A percentile compares a stretch with the other conserved stretches of the same genome.
phyloP scores from a whole-genome alignment of 2,888 invertebrate genomes.

The Chaitophorus viminalis region DNA sequence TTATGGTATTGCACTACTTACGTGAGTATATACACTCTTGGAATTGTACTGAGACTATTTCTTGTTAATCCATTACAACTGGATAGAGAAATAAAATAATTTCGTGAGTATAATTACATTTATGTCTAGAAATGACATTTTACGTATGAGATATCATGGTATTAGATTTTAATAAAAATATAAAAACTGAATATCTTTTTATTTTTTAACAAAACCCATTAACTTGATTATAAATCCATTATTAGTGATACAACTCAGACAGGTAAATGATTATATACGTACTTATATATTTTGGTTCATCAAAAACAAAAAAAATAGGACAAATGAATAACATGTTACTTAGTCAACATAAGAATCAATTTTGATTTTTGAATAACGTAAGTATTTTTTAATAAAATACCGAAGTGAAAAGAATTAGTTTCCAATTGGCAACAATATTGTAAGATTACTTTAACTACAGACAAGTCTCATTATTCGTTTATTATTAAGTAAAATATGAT shows the following conservation, averaged over 20 bases:
- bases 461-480: too few relatives aligned
- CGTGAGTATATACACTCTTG: background rate
- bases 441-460: background rate
- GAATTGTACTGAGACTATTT: constrained; percentile 12
- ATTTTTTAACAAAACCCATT: constrained; percentile 26
- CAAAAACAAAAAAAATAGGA: background rate
- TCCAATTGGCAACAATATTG: background rate
- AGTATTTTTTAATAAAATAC: background rate
- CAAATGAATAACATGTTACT: background rate
- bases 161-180: background rate
- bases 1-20: background rate
- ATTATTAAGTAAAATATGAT: too few relatives aligned
- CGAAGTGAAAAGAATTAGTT: background rate
- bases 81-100: background rate
- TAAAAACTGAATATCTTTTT: background rate
- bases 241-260: background rate
- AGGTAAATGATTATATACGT: too few relatives aligned
- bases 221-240: constrained; percentile 25
- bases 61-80: background rate
- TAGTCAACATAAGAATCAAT: background rate
- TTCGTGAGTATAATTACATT: background rate
- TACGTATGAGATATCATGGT: background rate
- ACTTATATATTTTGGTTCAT: too few relatives aligned
- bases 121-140: constrained; percentile 14
- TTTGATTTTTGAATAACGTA: background rate